Base-by-base conservation (phyloP, 2,113 vertebrate species). In the Aramus guarauna region DNA sequence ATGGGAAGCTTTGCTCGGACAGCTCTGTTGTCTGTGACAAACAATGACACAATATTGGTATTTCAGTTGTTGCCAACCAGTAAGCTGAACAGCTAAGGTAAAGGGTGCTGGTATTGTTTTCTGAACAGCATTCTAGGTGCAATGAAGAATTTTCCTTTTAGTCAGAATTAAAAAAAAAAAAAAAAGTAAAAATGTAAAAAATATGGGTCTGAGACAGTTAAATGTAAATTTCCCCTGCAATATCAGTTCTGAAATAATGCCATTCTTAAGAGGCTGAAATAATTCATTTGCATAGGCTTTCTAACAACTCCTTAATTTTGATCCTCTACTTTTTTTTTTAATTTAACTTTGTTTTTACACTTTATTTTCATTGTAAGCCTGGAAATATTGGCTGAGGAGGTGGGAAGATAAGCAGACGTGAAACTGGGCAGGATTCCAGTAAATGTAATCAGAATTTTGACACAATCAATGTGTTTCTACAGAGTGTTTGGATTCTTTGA, bases 21-120 rank as follows among this genome's bases (percentile, higher is more conserved):
- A 45, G 3, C 7, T 68, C 36, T 78, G 1, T 19, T 11, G 2
- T 11, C 36, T 34, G 5, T 32, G 41, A 26, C 17, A 34, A 0
- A 16, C 0, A 0, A 23, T 53, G 50, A 7, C 9, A 5, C 27
- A 21, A 0, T 17, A 17, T 10, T 17, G 20, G 14, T 69, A 21
- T 15, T 60, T 63, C 48, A 62, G 5, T 23, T 82, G 26, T 30
- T 41, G 36, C 48, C 12, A 55, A 11, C 5, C 37, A 41, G 9
- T 27, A 55, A 79, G 36, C 52, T 59, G 63, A 71, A 24, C 20
- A 45, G 1, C 13, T 34, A 6, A 63, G 10, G 15, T 45, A 45
- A 34, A 67, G 24, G n/a, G 6, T 2, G 6, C 26, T 48, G 52
- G 1, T 43, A 4, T 11, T 21, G 47, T 32, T 88, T 71, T 58